Evolutionary conservation across 2,797 vertebrate genomes (phyloP).

Genomic region (Platyrinchus mystaceus): DNA sequence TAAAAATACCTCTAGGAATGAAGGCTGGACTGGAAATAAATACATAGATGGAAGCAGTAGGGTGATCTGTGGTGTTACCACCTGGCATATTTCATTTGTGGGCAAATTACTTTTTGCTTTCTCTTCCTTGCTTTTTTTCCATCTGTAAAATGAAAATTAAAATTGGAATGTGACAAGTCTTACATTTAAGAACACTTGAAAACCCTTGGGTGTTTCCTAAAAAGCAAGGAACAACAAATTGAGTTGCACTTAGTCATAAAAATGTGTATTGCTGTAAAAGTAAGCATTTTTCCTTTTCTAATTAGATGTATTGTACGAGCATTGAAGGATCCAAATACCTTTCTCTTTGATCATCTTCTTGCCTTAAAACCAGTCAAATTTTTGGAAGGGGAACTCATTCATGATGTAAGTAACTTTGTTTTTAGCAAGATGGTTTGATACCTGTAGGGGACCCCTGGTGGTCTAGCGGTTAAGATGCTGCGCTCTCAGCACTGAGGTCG

Average conservation of each 20-base stretch:
- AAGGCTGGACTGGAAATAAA: not conserved
- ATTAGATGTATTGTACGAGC: constrained; percentile 95
- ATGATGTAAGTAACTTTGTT: constrained; percentile 87
- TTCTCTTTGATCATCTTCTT: constrained; percentile 96
- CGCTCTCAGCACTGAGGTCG: no score
- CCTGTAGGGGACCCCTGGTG: no score
- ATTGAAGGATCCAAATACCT: constrained; percentile 94
- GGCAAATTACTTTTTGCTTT: not conserved
- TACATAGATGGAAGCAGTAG: not conserved
- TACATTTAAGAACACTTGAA: not conserved
- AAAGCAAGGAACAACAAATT: not conserved
- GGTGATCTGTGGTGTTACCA: not conserved
- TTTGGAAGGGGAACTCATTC: constrained; percentile 97
- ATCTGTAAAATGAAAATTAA: not conserved
- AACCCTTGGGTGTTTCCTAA: not conserved
- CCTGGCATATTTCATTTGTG: not conserved
- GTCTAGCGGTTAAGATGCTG: no score
- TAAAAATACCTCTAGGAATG: not conserved
- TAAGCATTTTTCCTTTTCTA: constrained; percentile 33
- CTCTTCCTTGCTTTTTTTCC: not conserved
- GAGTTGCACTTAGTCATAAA: not conserved
- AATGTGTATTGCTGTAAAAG: not conserved
- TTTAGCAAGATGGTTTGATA: not conserved
- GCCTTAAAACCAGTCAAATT: constrained; percentile 97
- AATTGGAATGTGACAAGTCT: not conserved